Base-by-base conservation (phyloP, 92 coral and sea anemone species). In the Epizoanthus rinbou region DNA sequence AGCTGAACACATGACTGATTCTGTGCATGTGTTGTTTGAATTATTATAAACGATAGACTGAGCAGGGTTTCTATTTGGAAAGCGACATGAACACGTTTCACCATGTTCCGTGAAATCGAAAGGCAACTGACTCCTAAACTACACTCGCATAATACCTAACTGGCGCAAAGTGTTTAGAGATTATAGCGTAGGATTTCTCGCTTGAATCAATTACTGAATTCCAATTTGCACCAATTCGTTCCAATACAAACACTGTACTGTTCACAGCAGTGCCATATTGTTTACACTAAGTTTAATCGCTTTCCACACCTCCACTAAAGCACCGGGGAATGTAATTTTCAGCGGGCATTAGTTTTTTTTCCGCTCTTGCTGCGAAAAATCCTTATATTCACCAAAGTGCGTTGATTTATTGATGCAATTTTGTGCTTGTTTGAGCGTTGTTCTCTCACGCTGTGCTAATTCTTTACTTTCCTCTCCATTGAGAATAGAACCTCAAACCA, bases 281-380 rank as follows among this genome's bases (percentile, higher is more conserved):
- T 78, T 78, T 78, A 78, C 82, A 78, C 71, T 60, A 78, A 78
- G 43, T 62, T 78, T 78, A 78, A 78, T 78, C 82, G 82, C 33
- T 78, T 76, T 78, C 82, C 82, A 78, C 82, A 78, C 82, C 82
- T 78, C 70, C 82, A 37, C 70, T 39, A 78, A 43, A 41, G 60
- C 57, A 75, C 80, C 54, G 18, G 62, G 50, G 62, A 75, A 43
- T 41, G 69, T 18, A 78, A 22, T 41, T 23, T 57, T 62, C 50
- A n/a, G 72, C 70, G 82, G 57, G 8, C 25, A 15, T 21, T 13
- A 50, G 14, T 13, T 50, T 10, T 50, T 50, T 50, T 13, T 5
- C 54, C 54, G 16, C 50, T 60, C 50, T 33, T 69, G 69, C 58
- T 57, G 52, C 41, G 31, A 62, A 68, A 78, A 78, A 78, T 31